Evolutionary conservation across 1,140 invertebrate genomes (phyloP).

Genomic region (Pogonomyrmex californicus): DNA sequence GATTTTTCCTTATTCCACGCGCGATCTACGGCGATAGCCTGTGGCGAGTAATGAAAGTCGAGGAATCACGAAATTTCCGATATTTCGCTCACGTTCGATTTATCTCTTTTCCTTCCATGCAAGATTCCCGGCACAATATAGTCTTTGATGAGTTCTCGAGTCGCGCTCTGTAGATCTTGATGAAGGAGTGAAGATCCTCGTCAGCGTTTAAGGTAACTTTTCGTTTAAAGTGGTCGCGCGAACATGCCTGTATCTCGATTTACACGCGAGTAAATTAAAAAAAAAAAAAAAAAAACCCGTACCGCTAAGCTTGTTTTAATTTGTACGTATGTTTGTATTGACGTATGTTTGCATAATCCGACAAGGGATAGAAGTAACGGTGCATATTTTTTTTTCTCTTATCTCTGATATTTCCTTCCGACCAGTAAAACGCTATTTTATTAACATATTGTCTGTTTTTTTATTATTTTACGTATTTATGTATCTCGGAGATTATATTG

Average conservation of each 20-base stretch:
- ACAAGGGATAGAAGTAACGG: constrained; percentile 3
- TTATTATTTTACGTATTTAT: not conserved
- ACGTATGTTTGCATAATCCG: not conserved
- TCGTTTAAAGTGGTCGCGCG: constrained; percentile 10
- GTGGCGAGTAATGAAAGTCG: constrained; percentile 60
- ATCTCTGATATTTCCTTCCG: not conserved
- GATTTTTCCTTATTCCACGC: constrained; percentile 56
- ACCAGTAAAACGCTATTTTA: constrained; percentile 6
- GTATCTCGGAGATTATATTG: not conserved
- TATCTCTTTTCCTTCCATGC: constrained; percentile 50
- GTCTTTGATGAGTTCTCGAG: constrained; percentile 27
- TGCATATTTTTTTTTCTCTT: not conserved
- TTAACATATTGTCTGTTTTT: not conserved
- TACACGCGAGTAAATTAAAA: not conserved
- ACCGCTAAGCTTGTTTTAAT: not conserved
- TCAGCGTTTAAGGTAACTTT: constrained; percentile 26
- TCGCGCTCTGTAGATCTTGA: constrained; percentile 19
- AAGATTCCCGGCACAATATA: constrained; percentile 39
- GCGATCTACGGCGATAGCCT: constrained; percentile 43
- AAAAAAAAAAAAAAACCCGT: no score
- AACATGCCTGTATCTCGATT: not conserved
- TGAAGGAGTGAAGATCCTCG: constrained; percentile 31
- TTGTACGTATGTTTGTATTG: not conserved
- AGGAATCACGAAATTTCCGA: constrained; percentile 44
- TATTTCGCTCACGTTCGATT: constrained; percentile 63